Evolutionary conservation across 2,113 vertebrate species (phyloP), one percentile per base, ranked within the genome.

Genomic region (Atractosteus spatula): DNA sequence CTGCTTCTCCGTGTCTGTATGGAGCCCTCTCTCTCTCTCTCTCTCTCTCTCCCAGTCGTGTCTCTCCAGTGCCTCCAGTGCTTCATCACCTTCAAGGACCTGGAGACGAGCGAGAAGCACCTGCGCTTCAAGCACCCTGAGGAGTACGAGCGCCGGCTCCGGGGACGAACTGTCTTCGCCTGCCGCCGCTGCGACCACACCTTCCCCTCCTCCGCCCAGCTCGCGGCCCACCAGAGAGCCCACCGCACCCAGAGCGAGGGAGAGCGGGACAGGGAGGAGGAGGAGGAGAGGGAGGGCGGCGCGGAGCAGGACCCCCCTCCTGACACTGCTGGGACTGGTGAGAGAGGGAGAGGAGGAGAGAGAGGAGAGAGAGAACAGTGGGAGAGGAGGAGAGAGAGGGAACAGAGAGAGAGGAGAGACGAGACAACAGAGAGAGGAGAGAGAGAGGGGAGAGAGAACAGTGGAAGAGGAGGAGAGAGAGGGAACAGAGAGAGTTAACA

Each of bases 131-230:
- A 70, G 69, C 69, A 70, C 56, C 56, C 69, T 0, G 56, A 12
- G 7, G 55, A 61, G 56, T 70, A 70, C n/a, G 55, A 62, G 43
- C 10, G 42, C 3, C 69, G n/a, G 55, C 17, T 62, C 7, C 16
- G 47, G 4, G 62, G 62, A 3, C 62, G 41, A 3, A 64, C 62
- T 0, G 62, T 64, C 7, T 64, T 64, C 29, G 62, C 62, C 62
- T 64, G 68, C 68, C 68, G 55, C 55, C 54, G 17, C 68, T 69
- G 69, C 57, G 69, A 70, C 14, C 12, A 14, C 41, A 70, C 69
- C 69, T 70, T 70, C 43, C 69, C 56, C 56, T 70, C 69, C 56
- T 70, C 69, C 43, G 16, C 51, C 56, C 69, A 44, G 69, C 69
- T 70, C 43, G 29, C 17, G 7, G 13, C 56, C 29, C 69, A 70